These are phyloP conservation scores for Trichopria drosophilae DNA, from an alignment of 2,888 invertebrate genomes.

Conservation along the genomic window DNA sequence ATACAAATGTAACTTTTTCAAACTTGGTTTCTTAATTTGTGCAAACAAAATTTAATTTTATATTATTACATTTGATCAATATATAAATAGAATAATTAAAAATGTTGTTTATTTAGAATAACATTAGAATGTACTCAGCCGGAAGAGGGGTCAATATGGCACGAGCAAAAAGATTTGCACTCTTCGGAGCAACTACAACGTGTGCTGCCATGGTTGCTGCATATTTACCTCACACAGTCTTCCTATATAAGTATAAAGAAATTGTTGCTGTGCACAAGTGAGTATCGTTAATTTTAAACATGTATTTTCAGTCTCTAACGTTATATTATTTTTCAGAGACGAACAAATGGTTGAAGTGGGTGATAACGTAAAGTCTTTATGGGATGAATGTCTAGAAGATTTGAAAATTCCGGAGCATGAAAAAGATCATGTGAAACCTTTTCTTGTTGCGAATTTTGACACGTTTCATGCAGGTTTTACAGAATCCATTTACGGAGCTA, in stretches of 20 bases:
- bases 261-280: constrained; percentile 70
- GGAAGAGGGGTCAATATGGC: too few relatives aligned
- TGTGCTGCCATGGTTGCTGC: too few relatives aligned
- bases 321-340: constrained; percentile 53
- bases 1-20: too few relatives aligned
- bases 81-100: too few relatives aligned
- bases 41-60: too few relatives aligned
- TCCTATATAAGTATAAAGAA: constrained; percentile 66
- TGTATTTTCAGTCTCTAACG: constrained; percentile 1
- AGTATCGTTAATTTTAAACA: constrained; percentile 37
- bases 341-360: constrained; percentile 65
- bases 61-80: too few relatives aligned
- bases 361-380: constrained; percentile 60
- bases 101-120: too few relatives aligned
- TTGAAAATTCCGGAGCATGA: constrained; percentile 62
- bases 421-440: constrained; percentile 64
- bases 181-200: too few relatives aligned
- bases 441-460: constrained; percentile 75
- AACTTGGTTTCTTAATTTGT: too few relatives aligned
- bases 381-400: constrained; percentile 65
- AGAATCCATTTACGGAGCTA: constrained; percentile 63
- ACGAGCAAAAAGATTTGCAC: too few relatives aligned
- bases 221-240: constrained; percentile 63
- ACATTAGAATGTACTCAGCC: too few relatives aligned
- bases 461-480: constrained; percentile 69